These are phyloP conservation scores for Contarinia nasturtii DNA, from an alignment of 1,140 invertebrate species.

Conservation along the genomic window DNA sequence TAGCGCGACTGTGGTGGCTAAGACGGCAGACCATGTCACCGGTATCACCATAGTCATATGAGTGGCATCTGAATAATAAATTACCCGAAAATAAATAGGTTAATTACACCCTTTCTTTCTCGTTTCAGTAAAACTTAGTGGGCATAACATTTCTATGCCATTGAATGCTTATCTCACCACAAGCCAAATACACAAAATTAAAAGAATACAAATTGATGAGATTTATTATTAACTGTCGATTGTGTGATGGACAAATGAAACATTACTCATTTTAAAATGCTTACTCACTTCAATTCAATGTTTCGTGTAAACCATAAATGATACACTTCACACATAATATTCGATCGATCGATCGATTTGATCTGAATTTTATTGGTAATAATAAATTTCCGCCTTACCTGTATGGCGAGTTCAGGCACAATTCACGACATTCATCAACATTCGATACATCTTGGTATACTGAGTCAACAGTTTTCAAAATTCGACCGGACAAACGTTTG, in stretches of 20 bases:
- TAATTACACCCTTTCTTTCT: too few relatives aligned
- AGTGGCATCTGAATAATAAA: conserved; percentile 48
- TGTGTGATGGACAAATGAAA: too few relatives aligned
- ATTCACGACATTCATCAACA: conserved; percentile 67
- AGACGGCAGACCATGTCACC: conserved; percentile 81
- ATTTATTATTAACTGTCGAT: neutral
- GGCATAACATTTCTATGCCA: neutral
- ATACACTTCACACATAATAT: too few relatives aligned
- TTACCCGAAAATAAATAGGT: too few relatives aligned
- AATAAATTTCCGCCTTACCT: conserved; percentile 17
- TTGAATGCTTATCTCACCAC: neutral
- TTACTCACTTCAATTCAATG: neutral
- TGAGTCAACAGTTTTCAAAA: conserved; percentile 83
- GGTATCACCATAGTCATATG: conserved; percentile 83
- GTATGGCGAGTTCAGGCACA: conserved; percentile 72
- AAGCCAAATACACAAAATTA: neutral
- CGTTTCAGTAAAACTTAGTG: neutral
- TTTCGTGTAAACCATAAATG: neutral
- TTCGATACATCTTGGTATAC: conserved; percentile 78
- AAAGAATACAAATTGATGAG: neutral
- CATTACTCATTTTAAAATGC: neutral
- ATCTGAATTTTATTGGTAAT: too few relatives aligned
- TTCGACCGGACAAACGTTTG: conserved; percentile 67
- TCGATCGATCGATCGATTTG: too few relatives aligned
- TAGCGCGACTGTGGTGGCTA: conserved; percentile 75